Conservation (phyloP, 2,113 vertebrate genomes). For the Nothocercus julius region DNA sequence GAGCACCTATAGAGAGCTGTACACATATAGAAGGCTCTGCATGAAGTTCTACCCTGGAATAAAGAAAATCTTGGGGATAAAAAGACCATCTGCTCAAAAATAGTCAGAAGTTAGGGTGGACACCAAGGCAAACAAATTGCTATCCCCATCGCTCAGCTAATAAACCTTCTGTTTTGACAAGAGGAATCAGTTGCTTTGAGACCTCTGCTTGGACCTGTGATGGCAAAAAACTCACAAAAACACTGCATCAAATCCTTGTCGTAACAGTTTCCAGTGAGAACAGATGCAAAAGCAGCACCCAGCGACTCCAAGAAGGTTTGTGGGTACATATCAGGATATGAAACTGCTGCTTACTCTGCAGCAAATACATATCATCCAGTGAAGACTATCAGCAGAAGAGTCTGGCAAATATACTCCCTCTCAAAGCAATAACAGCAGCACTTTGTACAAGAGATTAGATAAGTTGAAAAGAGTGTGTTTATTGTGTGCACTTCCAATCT, state of each 20-base stretch:
- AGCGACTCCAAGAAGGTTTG: background rate
- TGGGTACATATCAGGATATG: background rate
- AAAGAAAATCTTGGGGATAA: background rate
- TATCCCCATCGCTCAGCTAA: background rate
- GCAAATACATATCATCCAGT: background rate
- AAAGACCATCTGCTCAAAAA: background rate
- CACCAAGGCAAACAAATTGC: background rate
- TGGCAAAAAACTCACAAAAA: background rate
- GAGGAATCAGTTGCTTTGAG: background rate
- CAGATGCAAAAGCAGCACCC: fast-evolving
- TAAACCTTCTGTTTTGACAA: background rate
- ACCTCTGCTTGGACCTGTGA: background rate
- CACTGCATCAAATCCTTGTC: background rate
- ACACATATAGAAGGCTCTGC: background rate
- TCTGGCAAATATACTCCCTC: background rate
- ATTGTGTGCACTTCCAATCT: background rate
- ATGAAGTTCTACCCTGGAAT: background rate
- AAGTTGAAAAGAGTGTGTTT: background rate
- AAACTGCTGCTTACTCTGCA: background rate
- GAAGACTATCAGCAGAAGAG: background rate
- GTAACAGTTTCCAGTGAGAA: background rate
- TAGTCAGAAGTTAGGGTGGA: background rate
- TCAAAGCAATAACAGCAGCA: background rate
- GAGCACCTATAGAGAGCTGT: background rate
- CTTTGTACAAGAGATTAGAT: background rate